Evolutionary conservation across 2,888 invertebrate species (phyloP), one percentile per base, ranked within the genome.

Genomic region (Schizotus pectinicornis): DNA sequence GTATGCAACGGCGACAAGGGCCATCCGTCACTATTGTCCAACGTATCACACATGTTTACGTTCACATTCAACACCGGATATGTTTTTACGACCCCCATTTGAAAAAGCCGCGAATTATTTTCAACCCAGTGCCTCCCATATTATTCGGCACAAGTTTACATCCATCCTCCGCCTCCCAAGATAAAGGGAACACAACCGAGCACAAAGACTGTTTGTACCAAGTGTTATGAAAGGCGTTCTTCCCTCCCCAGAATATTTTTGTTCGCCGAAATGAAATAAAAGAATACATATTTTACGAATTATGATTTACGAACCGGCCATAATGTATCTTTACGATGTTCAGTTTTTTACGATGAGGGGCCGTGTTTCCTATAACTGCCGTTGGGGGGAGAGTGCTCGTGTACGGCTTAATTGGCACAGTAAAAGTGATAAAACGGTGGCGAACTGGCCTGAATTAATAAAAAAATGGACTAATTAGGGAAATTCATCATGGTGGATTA

Each of bases 41-140:
- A 52, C 36, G 34, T 51, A 51, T 57, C 7, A 38, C 66, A 67
- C 63, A 68, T 70, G 70, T 70, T 72, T 70, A 64, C 64, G 67
- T 56, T 60, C 62, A 54, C 69, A 67, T 72, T 68, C 65, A 63
- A 55, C 59, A 61, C 66, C 72, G 70, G 69, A 71, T 68, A 66
- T 65, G 67, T 67, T 70, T 72, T 72, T 72, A 71, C 68, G 65
- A 61, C 57, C 51, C 56, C 48, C 63, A 65, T 68, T 68, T 64
- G 64, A 63, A 71, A 72, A 71, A 64, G 62, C 67, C 69, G 69
- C 67, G 66, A 69, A 72, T 70, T 69, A 71, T 67, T 68, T 67
- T 67, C 69, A 56, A 55, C 48, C 65, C 66, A 64, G 39, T 63
- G 70, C 56, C 38, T 37, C 38, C 52, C 13, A 52, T 37, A 37